phyloP scores from a whole-genome alignment of 92 coral and sea anemone genomes.

The Epizoanthus ramosus region DNA sequence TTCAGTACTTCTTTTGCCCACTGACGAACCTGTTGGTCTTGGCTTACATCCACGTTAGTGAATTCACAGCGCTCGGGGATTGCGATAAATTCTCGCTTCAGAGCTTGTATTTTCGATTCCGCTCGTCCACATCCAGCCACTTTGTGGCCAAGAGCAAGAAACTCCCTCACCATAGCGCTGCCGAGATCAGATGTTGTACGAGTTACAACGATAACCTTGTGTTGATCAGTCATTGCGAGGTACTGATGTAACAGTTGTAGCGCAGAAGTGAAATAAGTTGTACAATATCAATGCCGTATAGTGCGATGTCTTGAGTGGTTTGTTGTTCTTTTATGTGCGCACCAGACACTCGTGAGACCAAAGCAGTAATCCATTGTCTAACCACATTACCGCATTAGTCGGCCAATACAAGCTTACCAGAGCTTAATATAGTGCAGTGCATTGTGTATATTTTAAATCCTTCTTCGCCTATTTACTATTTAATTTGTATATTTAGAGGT shows the following conservation, averaged over 20 bases:
- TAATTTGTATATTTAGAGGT: no score
- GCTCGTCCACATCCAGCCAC: conserved; percentile 50
- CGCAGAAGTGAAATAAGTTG: neutral
- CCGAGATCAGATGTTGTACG: conserved; percentile 50
- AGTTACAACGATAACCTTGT: conserved; percentile 27
- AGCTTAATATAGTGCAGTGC: no score
- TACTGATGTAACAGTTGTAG: neutral
- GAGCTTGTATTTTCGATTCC: conserved; percentile 31
- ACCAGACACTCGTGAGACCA: no score
- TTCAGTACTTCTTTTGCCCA: conserved; percentile 33
- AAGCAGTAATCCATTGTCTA: no score
- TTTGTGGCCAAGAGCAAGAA: conserved; percentile 46
- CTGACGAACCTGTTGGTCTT: conserved; percentile 44
- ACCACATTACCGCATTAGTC: no score
- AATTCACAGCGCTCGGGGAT: conserved; percentile 45
- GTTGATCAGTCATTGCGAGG: conserved; percentile 17
- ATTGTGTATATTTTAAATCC: no score
- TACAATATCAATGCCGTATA: no score
- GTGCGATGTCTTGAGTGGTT: no score
- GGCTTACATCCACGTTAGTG: conserved; percentile 34
- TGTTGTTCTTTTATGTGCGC: no score
- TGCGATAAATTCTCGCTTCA: conserved; percentile 26
- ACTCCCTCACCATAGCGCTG: conserved; percentile 39
- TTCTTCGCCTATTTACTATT: no score
- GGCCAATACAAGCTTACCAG: no score